Evolutionary conservation across 2,888 invertebrate genomes (phyloP).

Genomic region (Hydropsyche betteni): DNA sequence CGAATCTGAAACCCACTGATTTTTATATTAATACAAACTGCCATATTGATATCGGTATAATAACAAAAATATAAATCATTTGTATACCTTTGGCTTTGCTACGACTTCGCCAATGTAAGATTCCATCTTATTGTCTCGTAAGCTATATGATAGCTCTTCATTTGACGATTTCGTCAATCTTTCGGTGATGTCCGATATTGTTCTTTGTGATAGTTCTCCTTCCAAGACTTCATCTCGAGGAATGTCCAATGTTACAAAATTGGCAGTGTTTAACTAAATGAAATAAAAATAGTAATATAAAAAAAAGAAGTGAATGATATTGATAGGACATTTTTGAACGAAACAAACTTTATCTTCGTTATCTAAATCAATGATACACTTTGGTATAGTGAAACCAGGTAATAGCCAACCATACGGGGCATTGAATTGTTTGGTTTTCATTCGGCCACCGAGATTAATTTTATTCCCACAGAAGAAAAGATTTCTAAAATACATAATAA

Average conservation of each 20-base stretch:
- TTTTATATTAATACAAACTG: background rate
- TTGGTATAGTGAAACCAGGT: slow-evolving; percentile 76
- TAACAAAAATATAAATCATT: background rate
- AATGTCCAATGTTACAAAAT: slow-evolving; percentile 54
- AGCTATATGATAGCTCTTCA: slow-evolving; percentile 56
- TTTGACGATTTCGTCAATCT: slow-evolving; percentile 52
- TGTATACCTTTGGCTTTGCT: slow-evolving; percentile 69
- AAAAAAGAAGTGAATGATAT: background rate
- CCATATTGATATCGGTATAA: background rate
- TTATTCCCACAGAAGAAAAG: slow-evolving; percentile 76
- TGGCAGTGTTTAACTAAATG: too few relatives aligned
- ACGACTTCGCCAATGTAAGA: slow-evolving; percentile 64
- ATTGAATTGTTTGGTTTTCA: slow-evolving; percentile 72
- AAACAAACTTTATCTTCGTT: slow-evolving; percentile 58
- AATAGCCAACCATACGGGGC: slow-evolving; percentile 81
- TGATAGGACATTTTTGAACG: too few relatives aligned
- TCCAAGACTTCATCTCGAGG: slow-evolving; percentile 59
- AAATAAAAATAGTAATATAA: background rate
- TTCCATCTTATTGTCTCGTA: slow-evolving; percentile 64
- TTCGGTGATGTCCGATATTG: slow-evolving; percentile 44
- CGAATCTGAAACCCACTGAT: slow-evolving; percentile 73
- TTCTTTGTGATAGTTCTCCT: slow-evolving; percentile 58
- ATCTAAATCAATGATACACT: slow-evolving; percentile 61
- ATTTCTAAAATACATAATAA: slow-evolving; percentile 65
- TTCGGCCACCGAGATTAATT: slow-evolving; percentile 67